A percentile compares a stretch with the other conserved stretches of the same genome.
Conservation (phyloP, 1,140 invertebrate species). For the Drosophila truncata region DNA sequence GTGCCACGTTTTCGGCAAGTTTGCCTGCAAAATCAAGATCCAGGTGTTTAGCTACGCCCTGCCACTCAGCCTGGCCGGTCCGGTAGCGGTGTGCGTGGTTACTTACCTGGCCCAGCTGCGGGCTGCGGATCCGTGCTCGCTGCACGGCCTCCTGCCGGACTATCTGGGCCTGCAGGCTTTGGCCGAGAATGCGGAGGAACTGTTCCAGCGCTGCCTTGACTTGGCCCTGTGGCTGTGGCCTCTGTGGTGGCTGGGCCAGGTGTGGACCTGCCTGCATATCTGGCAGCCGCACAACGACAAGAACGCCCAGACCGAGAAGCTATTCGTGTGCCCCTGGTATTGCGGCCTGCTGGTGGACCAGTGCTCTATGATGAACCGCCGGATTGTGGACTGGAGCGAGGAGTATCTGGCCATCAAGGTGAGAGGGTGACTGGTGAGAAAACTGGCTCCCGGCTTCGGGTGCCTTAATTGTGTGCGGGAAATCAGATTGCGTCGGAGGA, state of each 20-base stretch:
- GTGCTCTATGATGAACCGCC: constrained; percentile 93
- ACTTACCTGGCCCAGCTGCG: constrained; percentile 88
- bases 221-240: constrained; percentile 91
- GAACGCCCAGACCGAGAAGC: constrained; percentile 91
- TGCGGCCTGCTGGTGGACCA: constrained; percentile 93
- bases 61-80: constrained; percentile 90
- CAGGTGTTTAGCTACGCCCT: constrained; percentile 93
- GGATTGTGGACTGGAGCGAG: constrained; percentile 90
- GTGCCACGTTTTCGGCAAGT: constrained; percentile 91
- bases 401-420: constrained; percentile 94
- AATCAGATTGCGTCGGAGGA: constrained; percentile 35
- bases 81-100: constrained; percentile 88
- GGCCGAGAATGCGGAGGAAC: constrained; percentile 45
- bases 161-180: constrained; percentile 88
- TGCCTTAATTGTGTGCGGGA: constrained; percentile 25
- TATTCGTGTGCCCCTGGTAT: constrained; percentile 94
- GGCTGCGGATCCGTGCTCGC: constrained; percentile 88
- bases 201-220: constrained; percentile 85
- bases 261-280: constrained; percentile 93
- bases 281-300: constrained; percentile 93
- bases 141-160: constrained; percentile 87
- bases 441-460: neutral
- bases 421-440: constrained; percentile 29
- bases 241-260: constrained; percentile 91
- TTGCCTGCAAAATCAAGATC: constrained; percentile 93